A percentile compares a stretch with the other conserved stretches of the same genome.
phyloP scores from a whole-genome alignment of 2,797 vertebrate species.

The Thunnus albacares region DNA sequence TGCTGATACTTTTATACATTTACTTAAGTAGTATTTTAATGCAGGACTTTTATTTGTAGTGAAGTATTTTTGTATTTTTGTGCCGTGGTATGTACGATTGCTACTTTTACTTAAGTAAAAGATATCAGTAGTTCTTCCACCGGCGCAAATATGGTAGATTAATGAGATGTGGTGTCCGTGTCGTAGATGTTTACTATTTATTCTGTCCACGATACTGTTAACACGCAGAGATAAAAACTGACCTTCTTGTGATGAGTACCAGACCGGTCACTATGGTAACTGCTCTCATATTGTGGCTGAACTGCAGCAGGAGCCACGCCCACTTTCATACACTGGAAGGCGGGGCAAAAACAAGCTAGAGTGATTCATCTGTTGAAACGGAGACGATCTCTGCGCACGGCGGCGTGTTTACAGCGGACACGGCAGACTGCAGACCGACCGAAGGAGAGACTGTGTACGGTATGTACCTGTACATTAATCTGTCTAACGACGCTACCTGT shows the following conservation, averaged over 20 bases:
- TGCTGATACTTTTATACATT: no score
- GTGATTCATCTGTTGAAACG: slow-evolving; percentile 52
- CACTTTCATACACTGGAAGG: slow-evolving; percentile 32
- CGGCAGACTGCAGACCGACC: slow-evolving; percentile 75
- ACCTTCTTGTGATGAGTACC: slow-evolving; percentile 26
- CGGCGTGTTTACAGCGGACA: slow-evolving; percentile 87
- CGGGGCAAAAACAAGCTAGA: slow-evolving; percentile 21
- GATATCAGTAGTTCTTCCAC: no score
- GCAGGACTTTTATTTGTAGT: no score
- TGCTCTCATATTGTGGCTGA: slow-evolving; percentile 19
- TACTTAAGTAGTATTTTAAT: no score
- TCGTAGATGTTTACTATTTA: neutral
- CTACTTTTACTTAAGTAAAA: no score
- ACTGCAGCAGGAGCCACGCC: slow-evolving; percentile 67
- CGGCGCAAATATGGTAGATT: neutral
- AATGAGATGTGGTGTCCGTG: neutral
- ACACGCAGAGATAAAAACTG: neutral
- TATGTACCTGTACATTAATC: slow-evolving; percentile 70
- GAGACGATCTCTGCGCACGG: slow-evolving; percentile 78
- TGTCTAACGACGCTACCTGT: slow-evolving; percentile 23
- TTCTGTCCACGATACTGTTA: neutral
- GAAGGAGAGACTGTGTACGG: slow-evolving; percentile 52
- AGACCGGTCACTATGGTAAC: slow-evolving; percentile 67
- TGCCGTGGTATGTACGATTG: no score
- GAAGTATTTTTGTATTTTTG: no score